Percentiles rank a stretch among this genome's conserved stretches.
phyloP scores from a whole-genome alignment of 2,797 vertebrate species.

The Cynodonichthys magdalenae region DNA sequence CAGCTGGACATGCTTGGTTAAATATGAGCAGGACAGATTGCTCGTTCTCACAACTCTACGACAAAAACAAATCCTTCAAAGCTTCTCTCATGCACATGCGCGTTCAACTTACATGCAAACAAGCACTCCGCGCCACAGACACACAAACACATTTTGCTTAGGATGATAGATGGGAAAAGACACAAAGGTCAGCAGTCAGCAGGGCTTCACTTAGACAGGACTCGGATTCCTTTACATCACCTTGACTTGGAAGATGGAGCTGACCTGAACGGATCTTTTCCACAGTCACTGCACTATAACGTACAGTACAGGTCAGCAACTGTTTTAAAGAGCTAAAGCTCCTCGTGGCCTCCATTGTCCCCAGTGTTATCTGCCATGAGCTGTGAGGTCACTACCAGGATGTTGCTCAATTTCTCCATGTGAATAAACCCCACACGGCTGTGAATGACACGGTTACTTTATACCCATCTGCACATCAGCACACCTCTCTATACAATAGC shows the following conservation, averaged over 20 bases:
- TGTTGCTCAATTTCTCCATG: conserved; percentile 30
- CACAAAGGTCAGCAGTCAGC: conserved; percentile 78
- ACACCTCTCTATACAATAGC: conserved; percentile 62
- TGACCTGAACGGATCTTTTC: conserved; percentile 63
- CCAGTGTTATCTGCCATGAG: conserved; percentile 25
- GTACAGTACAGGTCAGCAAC: conserved; percentile 60
- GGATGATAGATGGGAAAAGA: conserved; percentile 73
- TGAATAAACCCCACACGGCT: conserved; percentile 64
- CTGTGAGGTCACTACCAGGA: conserved; percentile 7
- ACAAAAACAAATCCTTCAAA: conserved; percentile 70
- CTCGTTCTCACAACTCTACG: conserved; percentile 64
- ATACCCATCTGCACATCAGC: conserved; percentile 73
- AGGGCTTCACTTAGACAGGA: conserved; percentile 76
- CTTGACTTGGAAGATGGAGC: conserved; percentile 73
- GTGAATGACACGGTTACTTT: conserved; percentile 70
- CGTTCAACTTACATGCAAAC: conserved; percentile 51
- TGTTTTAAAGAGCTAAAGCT: conserved; percentile 52
- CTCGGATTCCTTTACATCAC: conserved; percentile 76
- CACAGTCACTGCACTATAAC: conserved; percentile 45
- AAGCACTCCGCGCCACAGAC: conserved; percentile 35
- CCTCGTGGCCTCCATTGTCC: conserved; percentile 24
- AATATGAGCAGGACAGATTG: conserved; percentile 73
- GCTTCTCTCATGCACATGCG: conserved; percentile 49
- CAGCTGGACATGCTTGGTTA: conserved; percentile 66
- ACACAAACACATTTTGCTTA: conserved; percentile 18